Conservation (phyloP, 2,113 vertebrate species). For the Xenopus laevis region DNA sequence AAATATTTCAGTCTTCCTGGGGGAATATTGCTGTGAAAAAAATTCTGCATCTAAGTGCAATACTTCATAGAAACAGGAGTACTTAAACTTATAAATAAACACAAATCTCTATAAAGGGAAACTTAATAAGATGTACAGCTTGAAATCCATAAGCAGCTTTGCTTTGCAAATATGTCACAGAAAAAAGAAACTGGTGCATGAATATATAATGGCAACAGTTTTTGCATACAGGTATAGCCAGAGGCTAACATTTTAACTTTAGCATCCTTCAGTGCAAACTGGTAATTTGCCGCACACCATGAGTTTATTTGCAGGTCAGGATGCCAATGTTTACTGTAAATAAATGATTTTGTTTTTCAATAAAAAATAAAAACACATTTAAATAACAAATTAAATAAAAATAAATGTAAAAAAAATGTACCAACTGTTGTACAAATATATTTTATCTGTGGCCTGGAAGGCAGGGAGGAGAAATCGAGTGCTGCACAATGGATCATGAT, state of each 20-base stretch:
- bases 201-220: neutral
- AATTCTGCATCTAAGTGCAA: neutral
- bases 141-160: neutral
- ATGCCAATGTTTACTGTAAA: neutral
- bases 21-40: neutral
- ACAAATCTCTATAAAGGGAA: neutral
- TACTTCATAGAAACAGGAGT: constrained; percentile 11
- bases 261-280: neutral
- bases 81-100: constrained; percentile 1
- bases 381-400: no score
- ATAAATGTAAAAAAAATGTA: no score
- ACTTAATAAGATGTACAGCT: neutral
- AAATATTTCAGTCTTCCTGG: neutral
- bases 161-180: neutral
- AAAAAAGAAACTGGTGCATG: neutral
- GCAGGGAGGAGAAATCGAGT: no score
- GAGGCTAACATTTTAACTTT: no score
- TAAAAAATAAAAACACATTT: no score
- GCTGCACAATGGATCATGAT: no score
- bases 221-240: neutral
- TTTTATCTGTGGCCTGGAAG: no score
- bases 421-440: no score
- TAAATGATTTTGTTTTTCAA: no score
- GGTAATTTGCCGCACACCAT: neutral
- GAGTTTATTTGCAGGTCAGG: neutral